Conservation (phyloP, 2,888 invertebrate genomes). For the Acanthosoma haemorrhoidale region DNA sequence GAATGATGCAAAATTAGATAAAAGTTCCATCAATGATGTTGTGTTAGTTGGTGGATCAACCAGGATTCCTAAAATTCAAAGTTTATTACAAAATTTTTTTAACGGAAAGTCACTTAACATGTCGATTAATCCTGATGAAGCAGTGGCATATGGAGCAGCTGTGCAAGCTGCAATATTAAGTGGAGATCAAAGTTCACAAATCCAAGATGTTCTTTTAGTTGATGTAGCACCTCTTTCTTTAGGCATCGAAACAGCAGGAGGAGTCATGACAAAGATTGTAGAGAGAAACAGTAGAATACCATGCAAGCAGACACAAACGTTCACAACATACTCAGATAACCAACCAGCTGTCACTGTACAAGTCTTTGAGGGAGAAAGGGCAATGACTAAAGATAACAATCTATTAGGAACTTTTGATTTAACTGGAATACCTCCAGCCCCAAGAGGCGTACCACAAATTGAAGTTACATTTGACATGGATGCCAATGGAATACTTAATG, state of each 20-base stretch:
- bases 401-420: constrained; percentile 73
- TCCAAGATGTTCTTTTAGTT: constrained; percentile 63
- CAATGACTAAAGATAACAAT: constrained; percentile 88
- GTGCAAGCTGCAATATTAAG: constrained; percentile 67
- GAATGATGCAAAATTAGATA: constrained; percentile 48
- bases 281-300: constrained; percentile 67
- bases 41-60: constrained; percentile 50
- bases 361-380: constrained; percentile 70
- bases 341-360: constrained; percentile 70
- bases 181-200: constrained; percentile 57
- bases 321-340: constrained; percentile 76
- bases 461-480: constrained; percentile 82
- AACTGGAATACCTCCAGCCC: constrained; percentile 77
- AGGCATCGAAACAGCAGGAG: constrained; percentile 72
- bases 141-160: constrained; percentile 73
- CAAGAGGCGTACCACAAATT: constrained; percentile 71
- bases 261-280: constrained; percentile 68
- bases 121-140: constrained; percentile 75
- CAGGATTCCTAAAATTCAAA: constrained; percentile 48
- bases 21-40: constrained; percentile 48
- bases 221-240: constrained; percentile 62
- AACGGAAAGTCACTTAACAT: constrained; percentile 63
- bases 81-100: constrained; percentile 57
- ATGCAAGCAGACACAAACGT: constrained; percentile 65
- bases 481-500: constrained; percentile 80